Conservation (phyloP, 2,797 vertebrate genomes). For the Vespertilio murinus region DNA sequence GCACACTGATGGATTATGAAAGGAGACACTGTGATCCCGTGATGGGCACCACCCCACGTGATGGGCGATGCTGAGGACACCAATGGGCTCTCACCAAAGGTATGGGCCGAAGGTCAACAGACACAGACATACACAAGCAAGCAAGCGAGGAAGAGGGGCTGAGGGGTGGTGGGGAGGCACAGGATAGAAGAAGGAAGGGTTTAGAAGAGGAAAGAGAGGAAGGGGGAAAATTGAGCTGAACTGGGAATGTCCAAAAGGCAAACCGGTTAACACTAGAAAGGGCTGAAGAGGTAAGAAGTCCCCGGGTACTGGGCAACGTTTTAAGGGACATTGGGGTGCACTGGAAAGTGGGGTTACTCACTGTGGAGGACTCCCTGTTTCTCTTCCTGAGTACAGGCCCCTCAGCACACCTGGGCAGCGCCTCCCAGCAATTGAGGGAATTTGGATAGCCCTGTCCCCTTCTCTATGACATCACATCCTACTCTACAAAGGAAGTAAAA, state of each 20-base stretch:
- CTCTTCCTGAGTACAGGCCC: slow-evolving; percentile 85
- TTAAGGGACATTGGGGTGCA: slow-evolving; percentile 80
- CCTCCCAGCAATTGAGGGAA: slow-evolving; percentile 86
- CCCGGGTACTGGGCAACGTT: slow-evolving; percentile 78
- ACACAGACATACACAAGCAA: slow-evolving; percentile 53
- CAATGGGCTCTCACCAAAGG: slow-evolving; percentile 62
- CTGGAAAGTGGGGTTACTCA: slow-evolving; percentile 85
- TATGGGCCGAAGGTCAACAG: slow-evolving; percentile 6
- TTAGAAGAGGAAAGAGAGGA: slow-evolving; percentile 8
- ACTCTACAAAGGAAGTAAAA: slow-evolving; percentile 81
- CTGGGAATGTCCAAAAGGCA: slow-evolving; percentile 76
- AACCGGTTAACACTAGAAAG: slow-evolving; percentile 72
- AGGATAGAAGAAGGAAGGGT: neutral
- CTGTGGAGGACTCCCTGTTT: slow-evolving; percentile 86
- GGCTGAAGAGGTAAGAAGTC: slow-evolving; percentile 73
- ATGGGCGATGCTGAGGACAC: slow-evolving; percentile 62
- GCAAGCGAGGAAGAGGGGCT: slow-evolving; percentile 3
- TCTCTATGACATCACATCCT: slow-evolving; percentile 85
- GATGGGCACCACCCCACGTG: slow-evolving; percentile 52
- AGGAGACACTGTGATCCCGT: slow-evolving; percentile 51
- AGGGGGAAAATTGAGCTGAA: slow-evolving; percentile 73
- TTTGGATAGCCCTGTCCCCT: slow-evolving; percentile 86
- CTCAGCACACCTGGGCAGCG: slow-evolving; percentile 86
- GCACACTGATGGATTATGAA: slow-evolving; percentile 51
- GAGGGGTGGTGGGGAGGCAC: neutral